Base-by-base conservation (phyloP, 2,113 vertebrate species). In the Rhinoptilus africanus region DNA sequence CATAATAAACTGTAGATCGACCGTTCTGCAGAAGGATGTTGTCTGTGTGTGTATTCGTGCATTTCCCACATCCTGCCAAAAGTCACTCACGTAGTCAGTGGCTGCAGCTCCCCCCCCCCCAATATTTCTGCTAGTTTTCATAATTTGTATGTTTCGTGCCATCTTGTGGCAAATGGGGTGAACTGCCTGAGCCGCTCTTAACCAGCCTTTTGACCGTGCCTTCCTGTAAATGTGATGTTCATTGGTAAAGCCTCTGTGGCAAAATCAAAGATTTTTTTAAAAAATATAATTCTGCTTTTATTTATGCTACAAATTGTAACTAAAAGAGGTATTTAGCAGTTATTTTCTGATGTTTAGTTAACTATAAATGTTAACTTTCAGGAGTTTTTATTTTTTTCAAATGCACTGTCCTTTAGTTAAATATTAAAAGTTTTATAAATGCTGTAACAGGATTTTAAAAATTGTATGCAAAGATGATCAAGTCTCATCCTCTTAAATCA, bases 61-160 rank as follows among this genome's bases (percentile, higher is more conserved):
- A 8, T 51, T 69, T 82, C 39, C 26, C 57, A 47, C 64, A 41
- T 78, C 68, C 73, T 84, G 32, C 27, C 22, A 11, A 28, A 60
- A 67, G 43, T 57, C 54, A 41, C 32, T 14, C 6, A 8, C 35
- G 16, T 12, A 3, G 68, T 62, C 34, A 17, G 13, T 32, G 13
- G 19, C 27, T 78, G 8, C 48, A 63, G 41, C 3, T 76, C 22
- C 17, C 43, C 16, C 43, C 43, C 43, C 37, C 39, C 39, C 7
- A 14, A 1, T 50, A 8, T 4, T 37, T n/a, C 12, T 37, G 8
- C 2, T 13, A 12, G 3, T 21, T 8, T 27, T 88, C 0, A 0
- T 81, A 14, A 39, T 26, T 62, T 45, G 3, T 41, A 5, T 23
- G 1, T 47, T 80, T 62, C 2, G 0, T 92, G 93, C 97, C 97